Evolutionary conservation across 2,888 invertebrate species (phyloP), one percentile per base, ranked within the genome.

Genomic region (Epiblema foenella): DNA sequence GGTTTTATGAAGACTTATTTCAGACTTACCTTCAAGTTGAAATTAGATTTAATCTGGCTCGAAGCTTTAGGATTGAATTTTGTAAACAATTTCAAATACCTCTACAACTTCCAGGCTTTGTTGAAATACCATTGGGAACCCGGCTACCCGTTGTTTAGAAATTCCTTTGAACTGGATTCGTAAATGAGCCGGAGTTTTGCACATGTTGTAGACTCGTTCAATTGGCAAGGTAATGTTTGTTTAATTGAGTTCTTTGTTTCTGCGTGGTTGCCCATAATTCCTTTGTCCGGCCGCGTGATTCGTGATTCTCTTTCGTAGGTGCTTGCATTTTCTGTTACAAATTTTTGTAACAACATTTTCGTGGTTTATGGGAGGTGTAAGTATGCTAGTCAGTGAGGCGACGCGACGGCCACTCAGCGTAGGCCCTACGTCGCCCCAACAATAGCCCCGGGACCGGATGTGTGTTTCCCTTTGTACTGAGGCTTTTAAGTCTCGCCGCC

Each of bases 1-100:
- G 89, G 91, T 93, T 92, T 92, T 93, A 93, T 92, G 91, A 92
- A 93, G 93, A 93, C 92, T 93, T 93, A 93, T 93, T 93, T 92
- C 88, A 91, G 93, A 91, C 92, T 93, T 93, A 92, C 92, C 93
- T 91, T 89, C 85, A 89, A 93, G 91, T 93, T 93, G 90, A 92
- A 93, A 93, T 93, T 93, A 93, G 93, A 93, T 93, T 93, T 93
- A 93, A 93, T 93, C 93, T 89, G 92, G 88, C 91, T 89, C 90
- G 90, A 87, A 91, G 93, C 90, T 92, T 91, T 89, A 90, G 91
- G 93, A 93, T 93, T 93, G 93, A 93, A 93, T 93, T 93, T 92
- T 92, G 92, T 93, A 91, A 93, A 93, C 93, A 93, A 93, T 93
- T 93, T 93, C 88, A 85, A 88, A 90, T 93, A 93, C 91, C 91